A percentile compares a stretch with the other conserved stretches of the same genome.
Conservation (phyloP, 2,888 invertebrate genomes). For the Aethes cnicana region DNA sequence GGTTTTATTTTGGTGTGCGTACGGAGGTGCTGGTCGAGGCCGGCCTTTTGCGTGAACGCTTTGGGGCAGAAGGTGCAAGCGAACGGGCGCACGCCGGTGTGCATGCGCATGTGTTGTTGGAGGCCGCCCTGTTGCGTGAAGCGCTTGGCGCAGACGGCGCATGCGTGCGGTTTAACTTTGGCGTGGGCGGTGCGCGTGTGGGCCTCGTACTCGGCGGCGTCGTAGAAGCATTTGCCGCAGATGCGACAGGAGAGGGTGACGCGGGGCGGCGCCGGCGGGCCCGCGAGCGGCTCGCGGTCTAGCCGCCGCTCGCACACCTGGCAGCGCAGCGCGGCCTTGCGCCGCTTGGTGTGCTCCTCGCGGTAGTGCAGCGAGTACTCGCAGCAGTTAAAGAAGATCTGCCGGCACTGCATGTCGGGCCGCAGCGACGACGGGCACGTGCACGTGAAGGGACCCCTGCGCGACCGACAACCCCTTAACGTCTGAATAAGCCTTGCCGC, state of each 20-base stretch:
- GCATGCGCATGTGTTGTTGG: constrained; percentile 77
- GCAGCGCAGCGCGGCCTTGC: constrained; percentile 71
- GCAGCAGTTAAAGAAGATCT: constrained; percentile 75
- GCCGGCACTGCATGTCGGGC: constrained; percentile 67
- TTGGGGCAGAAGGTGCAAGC: constrained; percentile 69
- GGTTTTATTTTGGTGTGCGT: constrained; percentile 77
- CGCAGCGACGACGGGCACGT: constrained; percentile 62
- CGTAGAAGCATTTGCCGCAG: constrained; percentile 61
- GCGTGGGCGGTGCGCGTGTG: constrained; percentile 67
- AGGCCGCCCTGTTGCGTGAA: constrained; percentile 75
- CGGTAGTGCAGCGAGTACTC: constrained; percentile 75
- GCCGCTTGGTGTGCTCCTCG: constrained; percentile 73
- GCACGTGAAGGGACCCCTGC: constrained; percentile 74
- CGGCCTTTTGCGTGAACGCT: constrained; percentile 75
- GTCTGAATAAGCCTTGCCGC: too few species aligned
- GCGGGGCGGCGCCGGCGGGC: constrained; percentile 41
- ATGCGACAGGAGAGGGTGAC: constrained; percentile 58
- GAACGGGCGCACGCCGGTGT: constrained; percentile 70
- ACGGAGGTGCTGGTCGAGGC: constrained; percentile 73
- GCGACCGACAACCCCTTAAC: constrained; percentile 29
- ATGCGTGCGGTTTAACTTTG: constrained; percentile 71
- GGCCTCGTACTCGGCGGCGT: constrained; percentile 59
- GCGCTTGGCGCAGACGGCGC: constrained; percentile 67
- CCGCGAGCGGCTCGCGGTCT: constrained; percentile 54
- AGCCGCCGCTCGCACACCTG: constrained; percentile 76